Percentiles rank a stretch among this genome's conserved stretches.
Evolutionary conservation across 2,888 invertebrate genomes (phyloP).

Genomic region (Syrphus vitripennis): DNA sequence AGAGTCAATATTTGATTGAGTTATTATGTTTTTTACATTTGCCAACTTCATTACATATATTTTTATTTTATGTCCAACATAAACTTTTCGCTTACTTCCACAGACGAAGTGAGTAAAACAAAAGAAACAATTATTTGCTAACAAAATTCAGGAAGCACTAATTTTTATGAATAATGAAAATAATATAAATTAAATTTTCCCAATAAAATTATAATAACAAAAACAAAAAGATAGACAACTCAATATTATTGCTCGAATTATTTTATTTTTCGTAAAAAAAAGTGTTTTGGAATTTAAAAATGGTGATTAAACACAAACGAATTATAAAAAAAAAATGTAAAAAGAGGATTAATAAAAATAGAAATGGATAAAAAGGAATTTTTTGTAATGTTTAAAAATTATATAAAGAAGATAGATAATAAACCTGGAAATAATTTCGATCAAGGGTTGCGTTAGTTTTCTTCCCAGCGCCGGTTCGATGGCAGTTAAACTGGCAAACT

Average conservation of each 20-base stretch:
- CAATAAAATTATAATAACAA: constrained; percentile 28
- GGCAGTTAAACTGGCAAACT: constrained; percentile 94
- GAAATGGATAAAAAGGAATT: constrained; percentile 60
- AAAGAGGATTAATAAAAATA: constrained; percentile 27
- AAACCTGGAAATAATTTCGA: constrained; percentile 96
- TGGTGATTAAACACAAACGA: constrained; percentile 23
- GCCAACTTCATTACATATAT: too few species aligned
- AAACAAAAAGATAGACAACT: constrained; percentile 7
- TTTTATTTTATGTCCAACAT: background rate
- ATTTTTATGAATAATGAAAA: constrained; percentile 48
- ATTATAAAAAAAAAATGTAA: constrained; percentile 18
- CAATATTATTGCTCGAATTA: constrained; percentile 46
- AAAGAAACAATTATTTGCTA: constrained; percentile 44
- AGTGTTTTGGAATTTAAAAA: constrained; percentile 27
- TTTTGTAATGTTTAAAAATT: constrained; percentile 45
- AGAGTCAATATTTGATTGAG: too few species aligned
- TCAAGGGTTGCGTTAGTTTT: constrained; percentile 93
- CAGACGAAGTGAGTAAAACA: constrained; percentile 1
- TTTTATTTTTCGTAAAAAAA: background rate
- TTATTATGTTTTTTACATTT: too few species aligned
- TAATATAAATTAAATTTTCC: constrained; percentile 34
- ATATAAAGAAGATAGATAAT: constrained; percentile 71
- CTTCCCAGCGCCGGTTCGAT: constrained; percentile 93
- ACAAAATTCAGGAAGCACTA: constrained; percentile 63
- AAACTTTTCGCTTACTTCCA: constrained; percentile 39